phyloP scores from a whole-genome alignment of 1,140 invertebrate species.

The Ips typographus region DNA sequence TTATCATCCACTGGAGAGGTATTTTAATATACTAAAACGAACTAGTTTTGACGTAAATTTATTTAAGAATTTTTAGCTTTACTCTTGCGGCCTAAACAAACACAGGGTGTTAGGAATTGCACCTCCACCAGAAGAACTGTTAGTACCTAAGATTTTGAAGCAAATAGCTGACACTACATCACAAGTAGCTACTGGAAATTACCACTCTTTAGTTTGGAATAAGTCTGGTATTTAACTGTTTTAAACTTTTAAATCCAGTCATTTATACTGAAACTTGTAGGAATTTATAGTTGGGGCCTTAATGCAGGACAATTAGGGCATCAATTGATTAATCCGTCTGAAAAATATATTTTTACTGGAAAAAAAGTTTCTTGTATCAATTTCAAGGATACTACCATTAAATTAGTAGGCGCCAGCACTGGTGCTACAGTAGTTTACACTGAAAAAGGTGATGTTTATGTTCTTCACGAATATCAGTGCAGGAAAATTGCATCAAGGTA shows the following conservation, averaged over 20 bases:
- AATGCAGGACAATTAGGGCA: slow-evolving; percentile 25
- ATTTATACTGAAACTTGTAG: slow-evolving; percentile 10
- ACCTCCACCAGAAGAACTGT: slow-evolving; percentile 55
- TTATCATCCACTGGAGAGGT: slow-evolving; percentile 48
- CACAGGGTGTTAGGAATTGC: slow-evolving; percentile 64
- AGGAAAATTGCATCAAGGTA: slow-evolving; percentile 68
- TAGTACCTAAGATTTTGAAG: slow-evolving; percentile 56
- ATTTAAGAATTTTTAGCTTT: slow-evolving; percentile 54
- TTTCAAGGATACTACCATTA: slow-evolving; percentile 40
- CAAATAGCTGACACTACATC: slow-evolving; percentile 46
- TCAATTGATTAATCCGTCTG: slow-evolving; percentile 44
- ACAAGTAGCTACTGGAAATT: slow-evolving; percentile 62
- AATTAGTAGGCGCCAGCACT: slow-evolving; percentile 61
- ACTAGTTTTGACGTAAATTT: neutral
- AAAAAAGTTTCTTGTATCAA: slow-evolving; percentile 41
- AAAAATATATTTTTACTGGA: slow-evolving; percentile 41
- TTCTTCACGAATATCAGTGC: slow-evolving; percentile 69
- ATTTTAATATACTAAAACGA: neutral
- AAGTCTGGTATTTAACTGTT: slow-evolving; percentile 8
- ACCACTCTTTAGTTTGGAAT: slow-evolving; percentile 70
- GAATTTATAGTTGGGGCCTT: slow-evolving; percentile 20
- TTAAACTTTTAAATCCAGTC: neutral
- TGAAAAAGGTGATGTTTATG: slow-evolving; percentile 66
- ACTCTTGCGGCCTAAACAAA: slow-evolving; percentile 66
- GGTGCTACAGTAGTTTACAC: slow-evolving; percentile 69